These are phyloP conservation scores for Oreochromis grahami DNA, from an alignment of 2,797 vertebrate genomes.

Conservation along the genomic window DNA sequence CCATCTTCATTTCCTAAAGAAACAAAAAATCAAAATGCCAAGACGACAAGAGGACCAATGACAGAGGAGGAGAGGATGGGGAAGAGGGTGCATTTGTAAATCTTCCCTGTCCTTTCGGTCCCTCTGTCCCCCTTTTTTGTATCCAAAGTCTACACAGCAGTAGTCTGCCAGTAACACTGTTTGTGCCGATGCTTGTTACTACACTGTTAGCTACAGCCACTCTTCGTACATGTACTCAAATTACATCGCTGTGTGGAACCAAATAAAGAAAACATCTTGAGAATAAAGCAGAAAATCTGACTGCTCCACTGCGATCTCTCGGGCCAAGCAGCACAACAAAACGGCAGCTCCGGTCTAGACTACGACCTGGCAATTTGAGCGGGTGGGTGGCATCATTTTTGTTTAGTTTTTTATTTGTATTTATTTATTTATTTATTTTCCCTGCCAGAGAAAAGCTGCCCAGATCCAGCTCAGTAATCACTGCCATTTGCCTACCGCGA, in stretches of 20 bases:
- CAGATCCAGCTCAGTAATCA: neutral
- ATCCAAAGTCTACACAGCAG: slow-evolving; percentile 54
- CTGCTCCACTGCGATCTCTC: slow-evolving; percentile 23
- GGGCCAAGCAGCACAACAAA: slow-evolving; percentile 1
- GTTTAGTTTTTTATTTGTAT: neutral
- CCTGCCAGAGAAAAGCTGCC: neutral
- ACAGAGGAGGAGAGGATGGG: slow-evolving; percentile 39
- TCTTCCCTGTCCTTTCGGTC: slow-evolving; percentile 15
- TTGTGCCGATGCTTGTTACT: slow-evolving; percentile 39
- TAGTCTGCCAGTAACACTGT: slow-evolving; percentile 63
- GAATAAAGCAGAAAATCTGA: neutral
- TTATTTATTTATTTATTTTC: neutral
- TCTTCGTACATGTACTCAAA: slow-evolving; percentile 9
- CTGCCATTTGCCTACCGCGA: neutral
- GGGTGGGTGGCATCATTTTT: neutral
- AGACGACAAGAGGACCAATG: slow-evolving; percentile 53
- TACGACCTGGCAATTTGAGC: neutral
- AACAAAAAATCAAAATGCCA: slow-evolving; percentile 37
- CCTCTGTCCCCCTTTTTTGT: slow-evolving; percentile 27
- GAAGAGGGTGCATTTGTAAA: neutral
- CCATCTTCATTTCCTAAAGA: slow-evolving; percentile 21
- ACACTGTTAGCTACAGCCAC: slow-evolving; percentile 8
- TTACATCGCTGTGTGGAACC: slow-evolving; percentile 20
- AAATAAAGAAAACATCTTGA: neutral
- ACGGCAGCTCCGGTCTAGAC: slow-evolving; percentile 23